Base-by-base conservation (phyloP, 2,113 vertebrate species). In the Trematomus loennbergii region DNA sequence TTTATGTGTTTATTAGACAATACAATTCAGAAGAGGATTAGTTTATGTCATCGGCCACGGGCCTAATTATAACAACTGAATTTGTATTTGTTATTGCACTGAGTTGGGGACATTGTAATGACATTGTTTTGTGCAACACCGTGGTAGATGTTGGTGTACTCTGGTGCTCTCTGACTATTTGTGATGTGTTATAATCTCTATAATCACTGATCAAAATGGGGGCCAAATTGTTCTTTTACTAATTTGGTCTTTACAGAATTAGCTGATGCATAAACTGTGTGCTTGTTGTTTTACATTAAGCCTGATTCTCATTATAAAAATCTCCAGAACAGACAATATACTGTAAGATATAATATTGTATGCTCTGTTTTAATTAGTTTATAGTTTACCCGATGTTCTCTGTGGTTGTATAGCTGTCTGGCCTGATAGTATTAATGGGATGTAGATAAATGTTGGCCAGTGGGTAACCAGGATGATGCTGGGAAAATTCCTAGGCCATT, bases 361-460 rank as follows among this genome's bases (percentile, higher is more conserved):
- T 60, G 36, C 16, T 10, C 16, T 55, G 60, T 76, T 83, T 78
- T 74, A 57, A 58, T 83, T 67, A 48, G 48, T 53, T 18, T 48
- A 11, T 81, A 75, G n/a, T 57, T 66, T 58, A 62, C 18, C 40
- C 69, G 48, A 22, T 57, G 8, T 46, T 45, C 57, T 69, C 58
- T 62, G 74, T 57, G 43, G 61, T 25, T 78, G 33, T 85, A 76
- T 76, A 70, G n/a, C 52, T 58, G 15, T 15, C 18, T 48, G 4
- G 40, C 15, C 40, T 25, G 45, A 29, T 55, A 63, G 33, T 46
- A 68, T 72, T 87, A 73, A 79, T 82, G 52, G 60, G 62, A 72
- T 78, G 81, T 55, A 71, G 73, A 87, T 81, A 79, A 85, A 48
- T 75, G 45, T 58, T 70, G 22, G 79, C 60, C 25, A 62, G 46